Evolutionary conservation across 2,888 invertebrate genomes (phyloP).

Genomic region (Mellilla xanthometata): DNA sequence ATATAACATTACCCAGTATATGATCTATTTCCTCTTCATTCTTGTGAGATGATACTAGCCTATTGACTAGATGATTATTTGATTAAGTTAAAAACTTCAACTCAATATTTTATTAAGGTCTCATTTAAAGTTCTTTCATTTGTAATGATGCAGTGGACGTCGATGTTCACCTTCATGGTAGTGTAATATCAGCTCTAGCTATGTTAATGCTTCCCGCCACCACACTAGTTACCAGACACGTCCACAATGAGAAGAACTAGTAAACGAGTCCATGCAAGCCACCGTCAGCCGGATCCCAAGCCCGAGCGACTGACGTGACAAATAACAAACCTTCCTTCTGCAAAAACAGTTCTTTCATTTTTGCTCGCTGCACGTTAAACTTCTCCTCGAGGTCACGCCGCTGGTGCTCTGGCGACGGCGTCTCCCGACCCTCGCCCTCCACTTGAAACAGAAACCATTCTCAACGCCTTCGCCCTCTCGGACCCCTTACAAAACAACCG

Average conservation of each 20-base stretch:
- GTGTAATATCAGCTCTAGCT: too few species aligned
- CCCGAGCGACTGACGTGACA: conserved; percentile 26
- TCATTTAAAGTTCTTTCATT: too few species aligned
- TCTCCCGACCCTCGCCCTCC: conserved; percentile 50
- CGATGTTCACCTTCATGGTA: too few species aligned
- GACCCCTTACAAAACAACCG: conserved; percentile 37
- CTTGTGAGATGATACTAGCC: too few species aligned
- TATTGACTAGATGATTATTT: too few species aligned
- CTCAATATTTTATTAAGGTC: too few species aligned
- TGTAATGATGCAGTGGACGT: too few species aligned
- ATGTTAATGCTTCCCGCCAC: background rate
- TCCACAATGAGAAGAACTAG: conserved; percentile 23
- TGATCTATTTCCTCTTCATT: too few species aligned
- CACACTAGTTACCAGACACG: conserved; percentile 18
- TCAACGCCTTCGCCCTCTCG: conserved; percentile 59
- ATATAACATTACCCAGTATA: too few species aligned
- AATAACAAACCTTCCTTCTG: conserved; percentile 92
- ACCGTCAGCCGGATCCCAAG: conserved; percentile 31
- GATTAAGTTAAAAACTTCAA: too few species aligned
- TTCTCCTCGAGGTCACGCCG: conserved; percentile 88
- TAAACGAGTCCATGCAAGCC: conserved; percentile 26
- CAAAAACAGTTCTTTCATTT: conserved; percentile 95
- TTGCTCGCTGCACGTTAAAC: conserved; percentile 95
- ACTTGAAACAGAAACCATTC: conserved; percentile 75
- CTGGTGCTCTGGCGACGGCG: conserved; percentile 49